phyloP scores from a whole-genome alignment of 2,113 vertebrate genomes.

The Menidia beryllina region DNA sequence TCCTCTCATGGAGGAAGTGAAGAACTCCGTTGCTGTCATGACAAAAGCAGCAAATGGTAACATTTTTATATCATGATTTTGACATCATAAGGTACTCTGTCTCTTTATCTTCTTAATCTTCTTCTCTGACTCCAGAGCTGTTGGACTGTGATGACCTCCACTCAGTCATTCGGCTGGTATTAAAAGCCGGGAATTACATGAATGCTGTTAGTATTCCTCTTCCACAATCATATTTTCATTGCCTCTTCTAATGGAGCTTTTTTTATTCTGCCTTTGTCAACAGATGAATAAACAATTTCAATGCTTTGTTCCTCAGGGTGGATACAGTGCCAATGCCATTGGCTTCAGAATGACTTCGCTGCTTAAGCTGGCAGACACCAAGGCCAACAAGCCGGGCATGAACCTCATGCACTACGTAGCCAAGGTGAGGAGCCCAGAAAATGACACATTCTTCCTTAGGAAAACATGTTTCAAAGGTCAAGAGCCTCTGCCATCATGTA shows the following conservation, averaged over 20 bases:
- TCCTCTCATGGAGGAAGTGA: slow-evolving; percentile 80
- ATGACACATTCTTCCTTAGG: neutral
- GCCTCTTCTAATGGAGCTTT: neutral
- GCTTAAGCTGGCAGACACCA: slow-evolving; percentile 85
- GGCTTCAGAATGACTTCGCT: slow-evolving; percentile 85
- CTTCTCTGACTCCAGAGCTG: slow-evolving; percentile 73
- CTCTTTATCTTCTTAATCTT: neutral
- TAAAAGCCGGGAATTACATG: slow-evolving; percentile 88
- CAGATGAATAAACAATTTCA: neutral
- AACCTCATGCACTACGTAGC: slow-evolving; percentile 87
- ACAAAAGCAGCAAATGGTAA: slow-evolving; percentile 82
- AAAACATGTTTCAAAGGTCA: neutral
- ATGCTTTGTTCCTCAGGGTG: slow-evolving; percentile 72
- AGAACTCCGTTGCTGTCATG: slow-evolving; percentile 77
- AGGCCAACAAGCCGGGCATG: slow-evolving; percentile 85
- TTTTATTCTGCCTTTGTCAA: neutral
- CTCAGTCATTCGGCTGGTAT: slow-evolving; percentile 83
- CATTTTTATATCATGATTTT: no score
- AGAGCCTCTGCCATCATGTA: neutral
- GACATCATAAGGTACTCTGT: neutral
- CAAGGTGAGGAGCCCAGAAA: slow-evolving; percentile 72
- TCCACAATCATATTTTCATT: neutral
- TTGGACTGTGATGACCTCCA: slow-evolving; percentile 86
- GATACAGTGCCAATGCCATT: slow-evolving; percentile 79
- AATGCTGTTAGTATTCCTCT: slow-evolving; percentile 80